Evolutionary conservation across 2,888 invertebrate genomes (phyloP).

Genomic region (Tenthredo mesomela): DNA sequence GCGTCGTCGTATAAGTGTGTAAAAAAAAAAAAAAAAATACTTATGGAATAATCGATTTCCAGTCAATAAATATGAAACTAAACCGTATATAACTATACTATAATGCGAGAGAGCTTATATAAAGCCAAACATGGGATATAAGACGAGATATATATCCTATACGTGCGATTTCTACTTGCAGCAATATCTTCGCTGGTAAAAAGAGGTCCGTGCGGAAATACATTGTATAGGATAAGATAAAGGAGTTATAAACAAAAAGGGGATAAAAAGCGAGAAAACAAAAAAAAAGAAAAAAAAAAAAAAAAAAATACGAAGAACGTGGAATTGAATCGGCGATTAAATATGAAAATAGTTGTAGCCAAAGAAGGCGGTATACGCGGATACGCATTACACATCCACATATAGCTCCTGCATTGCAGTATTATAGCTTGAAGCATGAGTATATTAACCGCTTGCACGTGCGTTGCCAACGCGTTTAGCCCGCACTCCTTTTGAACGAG

Average conservation of each 20-base stretch:
- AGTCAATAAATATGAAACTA: background rate
- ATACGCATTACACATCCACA: constrained; percentile 57
- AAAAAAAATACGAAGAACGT: constrained; percentile 37
- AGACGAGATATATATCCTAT: background rate
- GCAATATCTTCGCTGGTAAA: background rate
- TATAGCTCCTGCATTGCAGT: constrained; percentile 49
- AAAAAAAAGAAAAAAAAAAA: constrained; percentile 33
- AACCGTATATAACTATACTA: background rate
- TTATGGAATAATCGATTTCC: background rate
- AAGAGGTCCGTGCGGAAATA: background rate
- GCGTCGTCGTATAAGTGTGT: background rate
- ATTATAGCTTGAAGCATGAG: background rate
- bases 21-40: background rate
- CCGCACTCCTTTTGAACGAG: background rate
- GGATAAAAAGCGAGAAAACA: constrained; percentile 30
- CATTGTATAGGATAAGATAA: background rate
- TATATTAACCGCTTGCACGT: constrained; percentile 14
- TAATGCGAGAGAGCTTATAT: background rate
- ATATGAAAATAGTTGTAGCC: constrained; percentile 57
- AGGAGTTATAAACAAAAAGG: constrained; percentile 31
- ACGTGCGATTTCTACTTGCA: constrained; percentile 5
- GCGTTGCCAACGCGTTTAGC: background rate
- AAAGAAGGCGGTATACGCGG: constrained; percentile 53
- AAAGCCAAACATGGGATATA: constrained; percentile 10
- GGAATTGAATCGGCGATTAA: constrained; percentile 57